Base-by-base conservation (phyloP, 1,140 invertebrate species). In the Popillia japonica region DNA sequence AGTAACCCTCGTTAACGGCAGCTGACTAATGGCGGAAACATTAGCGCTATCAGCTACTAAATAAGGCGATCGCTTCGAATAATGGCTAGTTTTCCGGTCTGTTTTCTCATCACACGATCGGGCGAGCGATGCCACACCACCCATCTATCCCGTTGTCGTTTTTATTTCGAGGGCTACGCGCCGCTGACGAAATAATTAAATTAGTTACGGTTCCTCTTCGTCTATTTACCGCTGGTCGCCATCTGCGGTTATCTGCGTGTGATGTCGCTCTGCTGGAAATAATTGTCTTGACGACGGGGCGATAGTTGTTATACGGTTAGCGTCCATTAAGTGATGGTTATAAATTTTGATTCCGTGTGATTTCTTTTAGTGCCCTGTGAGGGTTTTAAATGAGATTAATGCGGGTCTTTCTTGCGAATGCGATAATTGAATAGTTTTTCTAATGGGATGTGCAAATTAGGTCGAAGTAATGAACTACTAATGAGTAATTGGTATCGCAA, bases 1-100 rank as follows among this genome's bases (percentile, higher is more conserved):
- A 78, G 79, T 83, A 82, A 83, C 83, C 83, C 83, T 85, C 84
- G 83, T 85, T 84, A 85, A 83, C 80, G 82, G 80, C 84, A 85
- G 82, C 84, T 85, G 84, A 84, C 84, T 85, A 84, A 85, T 85
- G 83, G 82, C 83, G 83, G 83, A 84, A 85, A 81, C 84, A 85
- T 85, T 85, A 85, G 79, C 82, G 80, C 44, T 84, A 85, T 83
- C 83, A 80, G 81, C 81, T 76, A 79, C 81, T 84, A 85, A 85
- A 85, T 85, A 85, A 85, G 83, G 82, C 82, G 84, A 85, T 85
- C 82, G 44, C 44, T 10, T n/a, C 44, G 44, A 2, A 48, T 48
- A 48, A 81, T 80, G 77, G 83, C 77, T 80, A 81, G 81, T 84
- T 84, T 84, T 83, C 81, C 82, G 82, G 80, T 83, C 79, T 78